phyloP scores from a whole-genome alignment of 2,888 invertebrate species.

The Crepidodera aurea region DNA sequence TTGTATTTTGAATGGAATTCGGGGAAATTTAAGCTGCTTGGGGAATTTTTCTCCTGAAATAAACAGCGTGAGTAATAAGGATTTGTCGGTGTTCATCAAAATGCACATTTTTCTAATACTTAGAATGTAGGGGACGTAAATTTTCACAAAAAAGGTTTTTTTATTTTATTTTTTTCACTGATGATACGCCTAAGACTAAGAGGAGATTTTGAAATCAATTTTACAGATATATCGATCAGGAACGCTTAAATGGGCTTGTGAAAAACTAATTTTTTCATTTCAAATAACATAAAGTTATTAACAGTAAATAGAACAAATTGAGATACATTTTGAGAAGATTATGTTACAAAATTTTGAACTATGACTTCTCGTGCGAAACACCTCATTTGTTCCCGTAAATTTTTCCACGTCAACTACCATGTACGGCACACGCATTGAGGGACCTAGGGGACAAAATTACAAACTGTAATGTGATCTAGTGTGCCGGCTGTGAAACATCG shows the following conservation, averaged over 20 bases:
- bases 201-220: too few species aligned
- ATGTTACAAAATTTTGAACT: too few species aligned
- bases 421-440: constrained; percentile 25
- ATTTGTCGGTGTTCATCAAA: constrained; percentile 5
- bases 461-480: constrained; percentile 57
- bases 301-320: too few species aligned
- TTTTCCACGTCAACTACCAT: constrained; percentile 30
- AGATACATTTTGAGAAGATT: too few species aligned
- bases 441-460: constrained; percentile 54
- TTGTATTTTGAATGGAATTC: constrained; percentile 19
- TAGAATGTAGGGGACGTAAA: background rate
- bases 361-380: constrained; percentile 33
- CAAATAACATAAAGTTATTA: too few species aligned
- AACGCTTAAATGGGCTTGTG: too few species aligned
- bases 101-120: constrained; percentile 1
- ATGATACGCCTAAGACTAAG: background rate
- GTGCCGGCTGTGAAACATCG: constrained; percentile 57
- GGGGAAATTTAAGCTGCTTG: constrained; percentile 8
- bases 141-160: background rate
- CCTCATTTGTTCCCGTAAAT: constrained; percentile 34
- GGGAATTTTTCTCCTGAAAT: constrained; percentile 11
- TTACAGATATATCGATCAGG: too few species aligned
- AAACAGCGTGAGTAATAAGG: constrained; percentile 17
- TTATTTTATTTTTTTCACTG: background rate
- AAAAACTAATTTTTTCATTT: too few species aligned